Percentiles rank a stretch among this genome's conserved stretches.
phyloP scores from a whole-genome alignment of 2,888 invertebrate genomes.

The Gryllus longicercus region DNA sequence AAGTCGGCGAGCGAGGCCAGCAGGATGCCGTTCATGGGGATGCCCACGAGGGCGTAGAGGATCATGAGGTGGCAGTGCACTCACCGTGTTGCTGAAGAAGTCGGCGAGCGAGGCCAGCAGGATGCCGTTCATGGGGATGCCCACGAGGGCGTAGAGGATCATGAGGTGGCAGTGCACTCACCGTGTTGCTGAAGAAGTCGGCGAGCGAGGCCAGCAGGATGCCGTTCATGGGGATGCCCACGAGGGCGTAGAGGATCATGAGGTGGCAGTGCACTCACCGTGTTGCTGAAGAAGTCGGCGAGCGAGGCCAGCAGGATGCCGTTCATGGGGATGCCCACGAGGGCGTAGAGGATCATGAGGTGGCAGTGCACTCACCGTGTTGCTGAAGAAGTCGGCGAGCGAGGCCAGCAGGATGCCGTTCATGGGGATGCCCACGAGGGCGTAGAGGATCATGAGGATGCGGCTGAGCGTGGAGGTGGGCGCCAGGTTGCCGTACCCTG shows the following conservation, averaged over 20 bases:
- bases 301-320: constrained; percentile 72
- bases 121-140: too few species aligned
- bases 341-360: constrained; percentile 81
- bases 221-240: constrained; percentile 83
- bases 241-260: constrained; percentile 82
- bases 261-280: too few species aligned
- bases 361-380: constrained; percentile 57
- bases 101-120: too few species aligned
- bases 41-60: constrained; percentile 80
- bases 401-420: constrained; percentile 73
- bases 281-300: constrained; percentile 79
- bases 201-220: constrained; percentile 73
- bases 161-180: too few species aligned
- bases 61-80: too few species aligned
- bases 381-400: constrained; percentile 80
- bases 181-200: constrained; percentile 77
- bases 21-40: constrained; percentile 74
- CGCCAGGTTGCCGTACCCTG: constrained; percentile 86
- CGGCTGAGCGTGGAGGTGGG: constrained; percentile 77
- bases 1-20: constrained; percentile 80
- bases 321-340: constrained; percentile 82
- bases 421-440: constrained; percentile 79
- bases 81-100: too few species aligned
- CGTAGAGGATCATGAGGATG: constrained; percentile 84
- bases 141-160: too few species aligned